Evolutionary conservation across 2,888 invertebrate species (phyloP).

Genomic region (Pristionchus exspectatus): DNA sequence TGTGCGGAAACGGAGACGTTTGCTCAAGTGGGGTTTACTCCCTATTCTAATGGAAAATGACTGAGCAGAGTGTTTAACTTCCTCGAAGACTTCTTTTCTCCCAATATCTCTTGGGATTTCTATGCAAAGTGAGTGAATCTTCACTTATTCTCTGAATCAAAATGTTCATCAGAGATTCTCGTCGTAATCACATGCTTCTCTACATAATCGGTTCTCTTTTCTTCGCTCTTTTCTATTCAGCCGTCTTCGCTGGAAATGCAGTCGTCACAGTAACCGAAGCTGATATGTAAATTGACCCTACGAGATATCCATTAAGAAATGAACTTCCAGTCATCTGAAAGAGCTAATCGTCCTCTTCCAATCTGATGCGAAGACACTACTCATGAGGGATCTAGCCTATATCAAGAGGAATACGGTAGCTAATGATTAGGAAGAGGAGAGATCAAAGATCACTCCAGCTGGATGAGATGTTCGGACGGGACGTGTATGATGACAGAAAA

Average conservation of each 20-base stretch:
- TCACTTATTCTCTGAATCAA: neutral
- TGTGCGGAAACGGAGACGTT: neutral
- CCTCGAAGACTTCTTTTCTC: constrained; percentile 18
- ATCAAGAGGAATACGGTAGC: constrained; percentile 40
- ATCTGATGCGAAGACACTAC: neutral
- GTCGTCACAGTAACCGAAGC: neutral
- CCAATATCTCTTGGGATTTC: constrained; percentile 19
- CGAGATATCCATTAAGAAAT: neutral
- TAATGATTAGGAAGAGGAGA: neutral
- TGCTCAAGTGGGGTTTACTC: neutral
- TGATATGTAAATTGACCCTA: neutral
- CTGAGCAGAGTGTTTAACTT: neutral
- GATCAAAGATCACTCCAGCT: constrained; percentile 7
- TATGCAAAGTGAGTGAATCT: neutral
- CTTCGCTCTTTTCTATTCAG: neutral
- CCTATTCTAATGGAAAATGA: neutral
- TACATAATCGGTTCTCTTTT: neutral
- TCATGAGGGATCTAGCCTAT: constrained; percentile 16
- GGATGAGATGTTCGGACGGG: constrained; percentile 19
- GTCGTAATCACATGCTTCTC: constrained; percentile 31
- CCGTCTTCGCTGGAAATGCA: constrained; percentile 29
- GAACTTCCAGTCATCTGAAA: neutral
- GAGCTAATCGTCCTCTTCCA: neutral
- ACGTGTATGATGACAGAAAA: constrained; percentile 5
- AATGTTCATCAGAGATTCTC: neutral